These are phyloP conservation scores for Rana temporaria DNA, from an alignment of 2,113 vertebrate species.

Conservation along the genomic window DNA sequence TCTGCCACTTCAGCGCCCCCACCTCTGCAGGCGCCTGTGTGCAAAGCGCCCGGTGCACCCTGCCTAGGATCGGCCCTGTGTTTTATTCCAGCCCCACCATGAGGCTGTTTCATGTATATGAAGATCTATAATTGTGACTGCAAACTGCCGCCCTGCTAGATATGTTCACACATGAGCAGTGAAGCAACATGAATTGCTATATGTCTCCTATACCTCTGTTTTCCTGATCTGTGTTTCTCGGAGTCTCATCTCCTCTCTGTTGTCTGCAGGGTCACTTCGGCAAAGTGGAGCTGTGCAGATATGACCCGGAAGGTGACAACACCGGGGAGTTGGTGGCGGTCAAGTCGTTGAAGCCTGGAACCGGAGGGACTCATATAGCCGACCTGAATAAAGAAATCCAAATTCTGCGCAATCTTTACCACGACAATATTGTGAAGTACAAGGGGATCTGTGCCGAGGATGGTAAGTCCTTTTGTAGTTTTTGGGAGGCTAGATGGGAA, in stretches of 20 bases:
- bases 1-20: no score
- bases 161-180: no score
- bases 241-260: not conserved
- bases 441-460: slow-evolving; percentile 96
- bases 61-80: no score
- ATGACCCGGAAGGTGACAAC: slow-evolving; percentile 91
- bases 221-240: no score
- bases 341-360: slow-evolving; percentile 95
- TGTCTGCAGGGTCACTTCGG: slow-evolving; percentile 90
- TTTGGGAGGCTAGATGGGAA: no score
- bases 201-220: not conserved
- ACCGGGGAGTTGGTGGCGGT: slow-evolving; percentile 96
- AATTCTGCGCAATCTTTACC: slow-evolving; percentile 93
- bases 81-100: no score
- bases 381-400: slow-evolving; percentile 93
- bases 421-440: slow-evolving; percentile 97
- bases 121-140: no score
- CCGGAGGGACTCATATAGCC: slow-evolving; percentile 86
- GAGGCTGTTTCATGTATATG: no score
- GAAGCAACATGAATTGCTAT: not conserved
- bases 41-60: no score
- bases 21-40: no score
- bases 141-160: no score
- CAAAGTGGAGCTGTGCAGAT: slow-evolving; percentile 94
- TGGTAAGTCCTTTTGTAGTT: slow-evolving; percentile 69